Conservation (phyloP, 2,113 vertebrate species). For the Aldabrachelys gigantea region DNA sequence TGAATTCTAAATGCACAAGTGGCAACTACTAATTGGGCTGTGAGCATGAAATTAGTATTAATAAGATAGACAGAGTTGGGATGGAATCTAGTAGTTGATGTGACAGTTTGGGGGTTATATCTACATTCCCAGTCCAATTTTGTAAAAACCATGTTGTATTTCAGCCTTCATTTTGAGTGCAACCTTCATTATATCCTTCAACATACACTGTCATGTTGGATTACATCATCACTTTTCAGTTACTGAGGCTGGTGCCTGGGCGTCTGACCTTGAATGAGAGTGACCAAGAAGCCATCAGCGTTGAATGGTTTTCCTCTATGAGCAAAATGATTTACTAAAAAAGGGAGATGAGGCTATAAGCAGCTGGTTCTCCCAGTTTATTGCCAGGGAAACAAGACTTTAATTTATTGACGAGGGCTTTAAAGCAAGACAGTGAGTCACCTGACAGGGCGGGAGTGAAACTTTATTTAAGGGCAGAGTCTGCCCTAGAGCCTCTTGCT, state of each 20-base stretch:
- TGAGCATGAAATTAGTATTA: neutral
- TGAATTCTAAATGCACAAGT: neutral
- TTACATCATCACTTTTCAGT: neutral
- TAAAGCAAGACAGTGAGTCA: neutral
- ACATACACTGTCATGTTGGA: neutral
- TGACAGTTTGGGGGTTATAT: neutral
- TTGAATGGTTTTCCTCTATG: neutral
- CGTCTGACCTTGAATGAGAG: neutral
- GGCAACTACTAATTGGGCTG: neutral
- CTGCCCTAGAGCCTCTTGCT: neutral
- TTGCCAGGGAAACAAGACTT: neutral
- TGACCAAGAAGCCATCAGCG: neutral
- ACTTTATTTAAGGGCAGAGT: neutral
- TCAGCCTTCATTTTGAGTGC: neutral
- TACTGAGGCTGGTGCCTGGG: neutral
- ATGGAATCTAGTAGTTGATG: neutral
- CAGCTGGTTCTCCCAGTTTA: neutral
- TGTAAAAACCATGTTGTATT: fast-evolving
- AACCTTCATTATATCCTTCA: neutral
- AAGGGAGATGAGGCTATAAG: neutral
- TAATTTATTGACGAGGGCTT: neutral
- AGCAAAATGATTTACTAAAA: neutral
- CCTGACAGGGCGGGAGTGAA: neutral
- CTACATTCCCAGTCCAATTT: neutral
- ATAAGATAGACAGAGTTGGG: neutral